Conservation (phyloP, 2,797 vertebrate species). For the Aulostomus chinensis region DNA sequence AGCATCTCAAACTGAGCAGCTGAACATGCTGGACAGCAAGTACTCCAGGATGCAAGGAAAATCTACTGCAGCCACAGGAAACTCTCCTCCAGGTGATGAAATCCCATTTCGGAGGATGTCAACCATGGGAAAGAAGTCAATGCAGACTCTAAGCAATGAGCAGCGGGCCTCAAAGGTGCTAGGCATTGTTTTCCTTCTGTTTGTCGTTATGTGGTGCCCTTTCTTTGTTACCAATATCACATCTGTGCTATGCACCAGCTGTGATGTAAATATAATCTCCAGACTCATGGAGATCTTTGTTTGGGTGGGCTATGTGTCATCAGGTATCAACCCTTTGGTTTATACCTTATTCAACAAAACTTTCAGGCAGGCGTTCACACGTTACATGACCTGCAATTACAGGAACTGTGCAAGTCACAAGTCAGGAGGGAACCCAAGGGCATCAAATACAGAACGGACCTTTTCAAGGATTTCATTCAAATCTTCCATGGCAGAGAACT, state of each 20-base stretch:
- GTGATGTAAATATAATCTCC: slow-evolving; percentile 80
- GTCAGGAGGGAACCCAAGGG: slow-evolving; percentile 52
- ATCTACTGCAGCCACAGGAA: slow-evolving; percentile 5
- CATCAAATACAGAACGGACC: slow-evolving; percentile 67
- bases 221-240: slow-evolving; percentile 98
- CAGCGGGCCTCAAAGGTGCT: slow-evolving; percentile 96
- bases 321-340: slow-evolving; percentile 95
- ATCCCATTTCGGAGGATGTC: slow-evolving; percentile 84
- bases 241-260: slow-evolving; percentile 88
- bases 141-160: slow-evolving; percentile 95
- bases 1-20: slow-evolving; percentile 80
- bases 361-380: slow-evolving; percentile 92
- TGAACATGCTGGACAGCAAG: slow-evolving; percentile 76
- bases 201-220: slow-evolving; percentile 98
- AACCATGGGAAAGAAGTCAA: slow-evolving; percentile 90
- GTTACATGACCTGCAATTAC: slow-evolving; percentile 95
- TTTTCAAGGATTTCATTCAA: slow-evolving; percentile 84
- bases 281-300: slow-evolving; percentile 95
- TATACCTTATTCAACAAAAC: slow-evolving; percentile 98
- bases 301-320: slow-evolving; percentile 97
- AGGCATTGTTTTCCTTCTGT: slow-evolving; percentile 96
- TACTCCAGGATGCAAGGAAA: slow-evolving; percentile 70
- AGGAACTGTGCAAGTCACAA: slow-evolving; percentile 30
- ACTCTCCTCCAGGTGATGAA: slow-evolving; percentile 60
- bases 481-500: slow-evolving; percentile 89